Evolutionary conservation across 1,140 invertebrate genomes (phyloP).

Genomic region (Drosophila pectinifera): DNA sequence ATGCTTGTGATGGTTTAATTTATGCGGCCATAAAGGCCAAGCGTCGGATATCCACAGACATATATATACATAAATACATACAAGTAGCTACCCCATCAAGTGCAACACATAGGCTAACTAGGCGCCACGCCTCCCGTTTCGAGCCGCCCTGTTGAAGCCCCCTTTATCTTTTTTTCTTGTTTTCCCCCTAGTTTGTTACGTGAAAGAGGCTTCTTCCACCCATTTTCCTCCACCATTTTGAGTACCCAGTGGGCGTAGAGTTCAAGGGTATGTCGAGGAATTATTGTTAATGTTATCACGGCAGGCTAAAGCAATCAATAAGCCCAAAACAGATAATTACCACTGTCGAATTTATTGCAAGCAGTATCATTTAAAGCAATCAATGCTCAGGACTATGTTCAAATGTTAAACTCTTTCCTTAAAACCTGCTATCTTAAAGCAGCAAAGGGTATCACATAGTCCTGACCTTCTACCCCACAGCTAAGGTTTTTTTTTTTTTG

Average conservation of each 20-base stretch:
- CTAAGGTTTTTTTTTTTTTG: constrained; percentile 6
- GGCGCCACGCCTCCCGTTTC: constrained; percentile 21
- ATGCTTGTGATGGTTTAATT: constrained; percentile 51
- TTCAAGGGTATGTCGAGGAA: constrained; percentile 3
- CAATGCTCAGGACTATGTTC: no score
- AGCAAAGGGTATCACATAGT: background rate
- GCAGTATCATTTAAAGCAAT: no score
- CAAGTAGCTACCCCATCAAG: constrained; percentile 49
- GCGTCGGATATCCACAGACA: constrained; percentile 33
- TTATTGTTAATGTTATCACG: no score
- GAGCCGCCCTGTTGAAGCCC: constrained; percentile 27
- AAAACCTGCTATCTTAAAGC: no score
- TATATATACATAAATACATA: constrained; percentile 38
- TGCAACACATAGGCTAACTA: constrained; percentile 62
- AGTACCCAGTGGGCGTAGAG: background rate
- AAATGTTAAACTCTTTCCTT: no score
- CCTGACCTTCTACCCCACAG: no score
- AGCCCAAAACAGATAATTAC: no score
- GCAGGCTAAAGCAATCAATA: no score
- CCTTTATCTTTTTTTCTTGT: constrained; percentile 6
- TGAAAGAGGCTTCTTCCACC: constrained; percentile 49
- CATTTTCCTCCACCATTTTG: constrained; percentile 17
- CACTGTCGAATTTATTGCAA: background rate
- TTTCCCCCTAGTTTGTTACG: constrained; percentile 44
- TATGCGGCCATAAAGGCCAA: constrained; percentile 64